These are phyloP conservation scores for Sceliomorpha sp. DNA, from an alignment of 2,888 invertebrate species.

Conservation along the genomic window DNA sequence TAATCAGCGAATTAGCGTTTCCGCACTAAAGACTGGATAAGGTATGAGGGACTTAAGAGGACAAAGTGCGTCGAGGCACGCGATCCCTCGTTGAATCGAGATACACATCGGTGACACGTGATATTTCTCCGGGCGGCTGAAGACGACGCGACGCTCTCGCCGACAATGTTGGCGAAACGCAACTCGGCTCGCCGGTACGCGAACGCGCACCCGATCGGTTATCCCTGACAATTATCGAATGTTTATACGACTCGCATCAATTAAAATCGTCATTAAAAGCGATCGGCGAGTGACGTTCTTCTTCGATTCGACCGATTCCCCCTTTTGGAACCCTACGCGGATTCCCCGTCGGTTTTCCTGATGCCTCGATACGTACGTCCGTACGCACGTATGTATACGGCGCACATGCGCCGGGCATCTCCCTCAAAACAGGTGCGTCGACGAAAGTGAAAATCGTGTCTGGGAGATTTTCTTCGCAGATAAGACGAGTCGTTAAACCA, in stretches of 20 bases:
- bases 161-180: background rate
- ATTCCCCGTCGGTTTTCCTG: too few relatives aligned
- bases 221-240: too few relatives aligned
- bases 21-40: conserved; percentile 73
- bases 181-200: background rate
- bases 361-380: too few relatives aligned
- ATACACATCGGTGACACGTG: conserved; percentile 25
- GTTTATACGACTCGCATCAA: too few relatives aligned
- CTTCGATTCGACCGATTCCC: too few relatives aligned
- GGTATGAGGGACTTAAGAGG: conserved; percentile 69
- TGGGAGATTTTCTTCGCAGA: conserved; percentile 16
- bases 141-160: background rate
- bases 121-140: conserved; percentile 23
- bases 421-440: background rate
- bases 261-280: too few relatives aligned
- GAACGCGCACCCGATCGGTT: too few relatives aligned
- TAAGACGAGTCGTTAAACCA: conserved; percentile 17
- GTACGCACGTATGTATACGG: too few relatives aligned
- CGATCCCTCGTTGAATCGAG: conserved; percentile 61
- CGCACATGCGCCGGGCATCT: too few relatives aligned
- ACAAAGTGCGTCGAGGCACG: conserved; percentile 76
- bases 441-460: conserved; percentile 5
- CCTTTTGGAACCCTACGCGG: too few relatives aligned
- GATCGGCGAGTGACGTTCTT: too few relatives aligned
- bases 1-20: conserved; percentile 77